Conservation (phyloP, 1,140 invertebrate genomes). For the Brachionus angularis region DNA sequence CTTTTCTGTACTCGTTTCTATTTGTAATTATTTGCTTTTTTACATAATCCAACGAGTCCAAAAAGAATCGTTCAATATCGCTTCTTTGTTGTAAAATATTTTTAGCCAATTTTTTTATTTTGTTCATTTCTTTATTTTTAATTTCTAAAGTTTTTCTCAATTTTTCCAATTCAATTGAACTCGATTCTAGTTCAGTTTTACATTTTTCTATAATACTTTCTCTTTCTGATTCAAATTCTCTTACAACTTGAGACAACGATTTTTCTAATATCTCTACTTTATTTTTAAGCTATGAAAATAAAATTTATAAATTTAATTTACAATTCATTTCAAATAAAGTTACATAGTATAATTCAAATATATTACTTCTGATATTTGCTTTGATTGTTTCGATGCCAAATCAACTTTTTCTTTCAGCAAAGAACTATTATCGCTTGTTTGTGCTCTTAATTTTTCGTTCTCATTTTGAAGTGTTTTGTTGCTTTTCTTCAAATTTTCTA, state of each 20-base stretch:
- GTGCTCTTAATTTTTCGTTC: constrained; percentile 49
- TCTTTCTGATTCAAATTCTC: constrained; percentile 54
- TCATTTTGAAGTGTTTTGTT: constrained; percentile 47
- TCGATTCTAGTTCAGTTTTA: constrained; percentile 51
- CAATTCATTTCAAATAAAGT: constrained; percentile 1
- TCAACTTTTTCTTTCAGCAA: constrained; percentile 55
- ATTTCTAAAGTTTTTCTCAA: constrained; percentile 55
- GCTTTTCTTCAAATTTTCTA: constrained; percentile 49
- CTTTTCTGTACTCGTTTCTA: constrained; percentile 54
- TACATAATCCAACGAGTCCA: constrained; percentile 54
- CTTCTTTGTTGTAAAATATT: constrained; percentile 57
- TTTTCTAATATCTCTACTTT: constrained; percentile 54
- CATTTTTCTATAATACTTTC: constrained; percentile 47
- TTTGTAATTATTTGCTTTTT: constrained; percentile 51
- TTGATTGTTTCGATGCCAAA: constrained; percentile 51
- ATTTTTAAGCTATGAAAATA: constrained; percentile 51
- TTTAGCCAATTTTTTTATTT: constrained; percentile 56
- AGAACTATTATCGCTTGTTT: constrained; percentile 53
- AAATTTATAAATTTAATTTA: no score
- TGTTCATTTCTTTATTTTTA: constrained; percentile 57
- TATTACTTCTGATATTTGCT: constrained; percentile 52
- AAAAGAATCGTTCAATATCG: constrained; percentile 57
- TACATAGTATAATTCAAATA: not conserved
- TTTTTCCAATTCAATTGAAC: constrained; percentile 52
- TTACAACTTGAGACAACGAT: constrained; percentile 54